phyloP scores from a whole-genome alignment of 2,888 invertebrate genomes.

The Dryococelus australis region DNA sequence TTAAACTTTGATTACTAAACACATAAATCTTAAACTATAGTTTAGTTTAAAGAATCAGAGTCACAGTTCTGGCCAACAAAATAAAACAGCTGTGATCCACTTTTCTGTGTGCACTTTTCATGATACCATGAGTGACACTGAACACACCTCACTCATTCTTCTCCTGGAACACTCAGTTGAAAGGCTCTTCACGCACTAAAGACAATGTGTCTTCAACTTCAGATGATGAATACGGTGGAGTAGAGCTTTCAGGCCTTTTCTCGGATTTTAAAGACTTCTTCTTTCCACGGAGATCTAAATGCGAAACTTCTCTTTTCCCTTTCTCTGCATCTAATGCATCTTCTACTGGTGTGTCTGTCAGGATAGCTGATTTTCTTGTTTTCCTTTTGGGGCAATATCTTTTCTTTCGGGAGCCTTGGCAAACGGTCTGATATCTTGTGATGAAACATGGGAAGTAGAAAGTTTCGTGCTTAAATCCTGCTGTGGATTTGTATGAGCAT shows the following conservation, averaged over 20 bases:
- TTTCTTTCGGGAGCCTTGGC: not conserved
- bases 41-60: too few relatives aligned
- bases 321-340: not conserved
- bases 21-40: not conserved
- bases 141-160: not conserved
- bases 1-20: not conserved
- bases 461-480: too few relatives aligned
- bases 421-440: not conserved
- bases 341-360: not conserved
- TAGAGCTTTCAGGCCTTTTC: too few relatives aligned
- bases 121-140: not conserved
- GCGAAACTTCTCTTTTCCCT: not conserved
- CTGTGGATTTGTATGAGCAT: too few relatives aligned
- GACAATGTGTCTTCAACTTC: not conserved
- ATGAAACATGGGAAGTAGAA: too few relatives aligned
- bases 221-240: not conserved
- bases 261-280: not conserved
- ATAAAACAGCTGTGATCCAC: too few relatives aligned
- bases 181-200: not conserved
- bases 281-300: not conserved
- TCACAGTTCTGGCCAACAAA: too few relatives aligned
- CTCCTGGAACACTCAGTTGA: not conserved
- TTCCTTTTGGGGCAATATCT: not conserved
- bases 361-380: not conserved
- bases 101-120: too few relatives aligned